Base-by-base conservation (phyloP, 2,888 invertebrate genomes). In the Mythimna ferrago region DNA sequence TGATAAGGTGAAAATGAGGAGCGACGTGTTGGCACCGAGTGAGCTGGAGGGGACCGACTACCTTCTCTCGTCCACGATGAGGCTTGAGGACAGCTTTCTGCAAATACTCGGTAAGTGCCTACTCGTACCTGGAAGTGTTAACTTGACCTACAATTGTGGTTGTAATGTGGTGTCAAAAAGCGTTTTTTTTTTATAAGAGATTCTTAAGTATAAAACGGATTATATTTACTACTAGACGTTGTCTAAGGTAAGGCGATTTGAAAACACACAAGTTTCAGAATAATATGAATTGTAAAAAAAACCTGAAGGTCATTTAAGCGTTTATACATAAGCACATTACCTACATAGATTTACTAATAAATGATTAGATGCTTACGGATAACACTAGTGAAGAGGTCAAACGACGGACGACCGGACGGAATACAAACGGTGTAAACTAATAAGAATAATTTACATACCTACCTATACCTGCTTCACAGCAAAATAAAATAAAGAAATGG, bases 11-110 rank as follows among this genome's bases (percentile, higher is more conserved):
- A 95, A 86, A 89, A 96, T 96, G 96, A 90, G 96, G 88, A 96
- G 96, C 93, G 96, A 96, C 88, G 94, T 97, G 82, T 87, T 96
- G 86, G 92, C 91, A 78, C 96, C 96, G 65, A 96, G 95, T 82
- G 97, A 97, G 93, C 92, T 97, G 89, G 97, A 97, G 91, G 97
- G 97, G 85, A 97, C 97, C 7, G 97, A 97, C 89, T 97, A 97
- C 91, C 94, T 97, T 79, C 94, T 97, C 76, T 97, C 97, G 83
- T 97, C 97, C 80, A 97, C 97, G 21, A 97, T 97, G 92, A 94
- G 97, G 88, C 89, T 97, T 72, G 97, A 97, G 86, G 97, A 97
- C 84, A 96, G 96, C 89, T 97, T 97, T 92, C 96, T 97, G 89
- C 97, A 97, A 92, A 96, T 97, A 88, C 94, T 97, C 60, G 97